Conservation (phyloP, 2,113 vertebrate genomes). For the Corythoichthys haematopterus region DNA sequence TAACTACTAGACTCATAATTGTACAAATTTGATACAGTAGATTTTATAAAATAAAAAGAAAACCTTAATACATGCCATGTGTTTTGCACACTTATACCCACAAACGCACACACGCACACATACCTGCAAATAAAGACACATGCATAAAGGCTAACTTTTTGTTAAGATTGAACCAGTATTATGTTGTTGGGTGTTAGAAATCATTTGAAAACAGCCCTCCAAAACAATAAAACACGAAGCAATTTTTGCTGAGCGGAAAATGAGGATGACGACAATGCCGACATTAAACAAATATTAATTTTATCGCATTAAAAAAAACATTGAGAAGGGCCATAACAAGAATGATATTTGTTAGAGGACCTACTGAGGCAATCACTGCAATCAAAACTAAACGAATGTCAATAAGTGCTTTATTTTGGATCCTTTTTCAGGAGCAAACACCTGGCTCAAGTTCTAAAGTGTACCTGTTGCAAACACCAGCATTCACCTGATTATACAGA, state of each 20-base stretch:
- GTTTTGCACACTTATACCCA: not conserved
- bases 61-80: conserved; percentile 18
- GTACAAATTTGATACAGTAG: conserved; percentile 18
- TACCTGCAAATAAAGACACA: too few species aligned
- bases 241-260: too few species aligned
- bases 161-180: too few species aligned
- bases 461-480: not conserved
- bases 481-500: not conserved
- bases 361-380: not conserved
- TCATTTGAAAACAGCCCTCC: too few species aligned
- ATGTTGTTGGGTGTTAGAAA: too few species aligned
- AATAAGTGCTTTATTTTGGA: not conserved
- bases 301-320: not conserved
- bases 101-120: too few species aligned
- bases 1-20: conserved; percentile 40
- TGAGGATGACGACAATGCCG: too few species aligned
- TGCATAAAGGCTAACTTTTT: too few species aligned
- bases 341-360: too few species aligned
- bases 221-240: too few species aligned
- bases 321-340: not conserved
- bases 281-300: too few species aligned
- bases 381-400: not conserved
- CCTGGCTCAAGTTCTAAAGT: not conserved
- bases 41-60: not conserved
- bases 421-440: too few species aligned